Base-by-base conservation (phyloP, 2,888 invertebrate genomes). In the Phaonia tiefii region DNA sequence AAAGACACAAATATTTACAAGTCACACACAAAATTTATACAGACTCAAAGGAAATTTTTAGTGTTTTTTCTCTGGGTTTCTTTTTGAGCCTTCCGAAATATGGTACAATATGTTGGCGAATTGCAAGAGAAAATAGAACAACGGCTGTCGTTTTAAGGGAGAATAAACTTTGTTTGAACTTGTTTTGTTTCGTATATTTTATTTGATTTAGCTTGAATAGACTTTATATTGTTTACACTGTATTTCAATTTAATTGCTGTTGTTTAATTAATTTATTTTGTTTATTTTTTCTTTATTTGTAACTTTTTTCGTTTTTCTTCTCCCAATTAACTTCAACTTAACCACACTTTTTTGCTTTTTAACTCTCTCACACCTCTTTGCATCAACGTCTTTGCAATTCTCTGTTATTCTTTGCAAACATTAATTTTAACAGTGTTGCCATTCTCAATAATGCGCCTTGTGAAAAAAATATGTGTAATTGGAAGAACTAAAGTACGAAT, bases 261-360 rank as follows among this genome's bases (percentile, higher is more conserved):
- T 39, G 60, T 39, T 39, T 42, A 63, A 39, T 63, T 63, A 26
- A 58, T 58, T 58, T 63, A 63, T 63, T 63, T 39, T 63, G 42
- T 63, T 63, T 42, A 63, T 63, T 71, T 39, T 58, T 39, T 72
- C 39, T 39, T 39, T 63, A 39, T 63, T 37, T 63, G 63, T 42
- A 63, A 60, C 39, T 60, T 37, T 60, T 39, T 60, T 39, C 60
- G 60, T 22, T 54, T 31, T 60, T 63, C 63, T 42, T 60, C 60
- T 60, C 60, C 58, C 58, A 58, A 20, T 20, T 31, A 26, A 49
- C 49, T 71, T 77, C 58, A 72, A 80, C 79, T 82, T 84, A 84
- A 84, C 84, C 85, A 83, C 81, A 85, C 84, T 83, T 85, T 80
- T 81, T 31, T 80, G 39, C 69, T 72, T 74, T 66, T 54, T 66